phyloP scores from a whole-genome alignment of 2,888 invertebrate genomes.

The Eristalis intricaria region DNA sequence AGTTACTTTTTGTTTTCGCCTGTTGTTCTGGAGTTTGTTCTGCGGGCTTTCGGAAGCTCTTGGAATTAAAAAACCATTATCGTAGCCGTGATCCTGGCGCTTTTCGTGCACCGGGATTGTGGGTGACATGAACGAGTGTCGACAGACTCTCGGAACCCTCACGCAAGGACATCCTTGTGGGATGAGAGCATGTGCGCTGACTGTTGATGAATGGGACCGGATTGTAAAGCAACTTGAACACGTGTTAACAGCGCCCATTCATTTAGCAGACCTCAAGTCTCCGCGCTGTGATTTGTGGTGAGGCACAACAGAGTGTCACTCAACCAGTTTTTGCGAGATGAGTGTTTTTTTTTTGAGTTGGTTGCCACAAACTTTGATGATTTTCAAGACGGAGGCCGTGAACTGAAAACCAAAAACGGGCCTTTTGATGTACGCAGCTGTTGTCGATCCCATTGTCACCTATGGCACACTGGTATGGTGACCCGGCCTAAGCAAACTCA shows the following conservation, averaged over 20 bases:
- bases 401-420: no score
- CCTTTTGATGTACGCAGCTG: no score
- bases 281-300: not conserved
- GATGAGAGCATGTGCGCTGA: not conserved
- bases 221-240: not conserved
- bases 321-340: no score
- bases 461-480: no score
- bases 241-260: not conserved
- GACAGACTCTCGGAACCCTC: not conserved
- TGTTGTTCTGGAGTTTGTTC: slow-evolving; percentile 16
- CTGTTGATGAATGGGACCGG: not conserved
- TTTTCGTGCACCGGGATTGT: not conserved
- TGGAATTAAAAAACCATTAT: slow-evolving; percentile 54
- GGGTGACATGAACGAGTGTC: not conserved
- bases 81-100: slow-evolving; percentile 23
- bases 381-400: no score
- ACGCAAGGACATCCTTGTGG: not conserved
- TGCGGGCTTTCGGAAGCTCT: slow-evolving; percentile 18
- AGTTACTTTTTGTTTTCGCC: slow-evolving; percentile 39
- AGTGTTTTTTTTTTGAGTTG: no score
- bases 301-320: no score
- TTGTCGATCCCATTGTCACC: no score
- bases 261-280: not conserved
- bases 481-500: no score
- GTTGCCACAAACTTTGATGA: no score